Evolutionary conservation across 2,797 vertebrate genomes (phyloP).

Genomic region (Pseudochromis fuscus): DNA sequence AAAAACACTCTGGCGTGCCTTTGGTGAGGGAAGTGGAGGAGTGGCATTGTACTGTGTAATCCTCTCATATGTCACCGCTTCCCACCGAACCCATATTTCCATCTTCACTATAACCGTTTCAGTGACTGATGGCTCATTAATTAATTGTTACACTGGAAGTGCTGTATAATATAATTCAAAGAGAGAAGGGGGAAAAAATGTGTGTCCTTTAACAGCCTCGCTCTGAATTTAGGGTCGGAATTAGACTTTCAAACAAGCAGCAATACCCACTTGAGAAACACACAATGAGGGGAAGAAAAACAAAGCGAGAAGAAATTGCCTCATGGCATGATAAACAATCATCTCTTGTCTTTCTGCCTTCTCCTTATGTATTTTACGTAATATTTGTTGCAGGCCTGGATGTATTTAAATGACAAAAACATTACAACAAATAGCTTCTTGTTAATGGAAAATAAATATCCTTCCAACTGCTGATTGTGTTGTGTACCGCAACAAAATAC

Average conservation of each 20-base stretch:
- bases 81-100: conserved; percentile 46
- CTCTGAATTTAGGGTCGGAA: conserved; percentile 50
- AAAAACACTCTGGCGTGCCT: conserved; percentile 30
- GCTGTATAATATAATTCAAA: conserved; percentile 58
- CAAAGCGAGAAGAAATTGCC: conserved; percentile 50
- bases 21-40: conserved; percentile 40
- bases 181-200: conserved; percentile 20
- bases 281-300: conserved; percentile 45
- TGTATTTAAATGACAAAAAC: conserved; percentile 61
- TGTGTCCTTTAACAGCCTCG: conserved; percentile 24
- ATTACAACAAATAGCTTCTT: conserved; percentile 59
- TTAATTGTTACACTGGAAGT: conserved; percentile 61
- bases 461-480: conserved; percentile 18
- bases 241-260: conserved; percentile 65
- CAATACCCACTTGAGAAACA: conserved; percentile 48
- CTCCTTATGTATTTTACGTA: conserved; percentile 32
- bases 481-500: conserved; percentile 28
- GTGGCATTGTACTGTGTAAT: conserved; percentile 51
- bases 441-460: conserved; percentile 65
- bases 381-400: conserved; percentile 35
- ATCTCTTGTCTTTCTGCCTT: conserved; percentile 40
- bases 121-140: conserved; percentile 69
- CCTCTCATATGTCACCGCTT: conserved; percentile 61
- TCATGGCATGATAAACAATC: conserved; percentile 60
- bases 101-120: conserved; percentile 40